Conservation (phyloP, 1,140 invertebrate genomes). For the Mylabris phalerata region DNA sequence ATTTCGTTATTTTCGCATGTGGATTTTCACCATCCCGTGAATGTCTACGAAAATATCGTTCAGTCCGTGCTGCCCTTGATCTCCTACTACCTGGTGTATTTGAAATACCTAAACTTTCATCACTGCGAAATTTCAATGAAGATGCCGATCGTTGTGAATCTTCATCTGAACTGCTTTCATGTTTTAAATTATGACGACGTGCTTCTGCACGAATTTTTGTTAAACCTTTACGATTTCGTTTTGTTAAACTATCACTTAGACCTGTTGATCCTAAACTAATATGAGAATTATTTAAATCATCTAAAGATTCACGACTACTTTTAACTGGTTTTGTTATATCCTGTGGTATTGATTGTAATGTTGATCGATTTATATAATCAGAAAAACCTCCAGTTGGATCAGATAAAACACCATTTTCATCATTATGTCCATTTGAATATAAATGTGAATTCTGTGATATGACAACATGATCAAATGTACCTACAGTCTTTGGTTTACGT, state of each 20-base stretch:
- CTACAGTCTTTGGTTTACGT: constrained; percentile 26
- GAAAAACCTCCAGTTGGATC: constrained; percentile 41
- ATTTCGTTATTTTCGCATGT: constrained; percentile 35
- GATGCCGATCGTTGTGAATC: constrained; percentile 59
- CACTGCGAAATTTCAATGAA: constrained; percentile 57
- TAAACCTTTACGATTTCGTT: constrained; percentile 50
- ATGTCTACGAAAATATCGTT: constrained; percentile 67
- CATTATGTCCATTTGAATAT: constrained; percentile 32
- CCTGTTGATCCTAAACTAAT: constrained; percentile 29
- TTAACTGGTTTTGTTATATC: constrained; percentile 26
- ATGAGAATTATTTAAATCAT: constrained; percentile 22
- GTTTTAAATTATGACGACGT: constrained; percentile 49
- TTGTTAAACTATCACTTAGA: constrained; percentile 45
- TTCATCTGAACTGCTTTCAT: constrained; percentile 67
- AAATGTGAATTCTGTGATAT: constrained; percentile 24
- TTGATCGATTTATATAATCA: constrained; percentile 42
- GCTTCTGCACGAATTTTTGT: constrained; percentile 58
- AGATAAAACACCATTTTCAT: constrained; percentile 41
- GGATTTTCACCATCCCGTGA: constrained; percentile 60
- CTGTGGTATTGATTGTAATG: constrained; percentile 36
- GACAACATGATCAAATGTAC: constrained; percentile 37
- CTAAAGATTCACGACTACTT: constrained; percentile 28
- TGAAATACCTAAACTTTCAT: constrained; percentile 55
- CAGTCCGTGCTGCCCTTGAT: constrained; percentile 64
- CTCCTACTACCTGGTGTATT: constrained; percentile 49